A percentile compares a stretch with the other conserved stretches of the same genome.
phyloP scores from a whole-genome alignment of 2,797 vertebrate genomes.

The Protosalanx chinensis region DNA sequence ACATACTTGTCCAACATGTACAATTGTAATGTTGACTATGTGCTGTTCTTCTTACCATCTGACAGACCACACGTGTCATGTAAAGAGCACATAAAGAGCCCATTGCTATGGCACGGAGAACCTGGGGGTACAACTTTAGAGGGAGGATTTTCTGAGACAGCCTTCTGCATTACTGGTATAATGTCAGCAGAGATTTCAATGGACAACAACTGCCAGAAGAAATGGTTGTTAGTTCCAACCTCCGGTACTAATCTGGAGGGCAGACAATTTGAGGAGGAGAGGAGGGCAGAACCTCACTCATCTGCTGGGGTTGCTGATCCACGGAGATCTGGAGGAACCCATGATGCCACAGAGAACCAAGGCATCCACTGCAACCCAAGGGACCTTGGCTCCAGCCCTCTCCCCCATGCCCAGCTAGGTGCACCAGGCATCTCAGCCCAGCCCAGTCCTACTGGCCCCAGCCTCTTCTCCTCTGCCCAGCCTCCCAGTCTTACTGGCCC shows the following conservation, averaged over 20 bases:
- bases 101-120: background rate
- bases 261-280: background rate
- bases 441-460: too few relatives aligned
- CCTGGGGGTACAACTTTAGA: background rate
- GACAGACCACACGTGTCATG: background rate
- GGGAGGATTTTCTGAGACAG: background rate
- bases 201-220: conserved; percentile 12
- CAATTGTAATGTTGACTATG: background rate
- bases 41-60: background rate
- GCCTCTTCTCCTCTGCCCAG: too few relatives aligned
- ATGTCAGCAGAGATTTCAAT: conserved; percentile 24
- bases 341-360: background rate
- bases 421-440: too few relatives aligned
- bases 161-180: background rate
- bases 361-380: background rate
- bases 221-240: conserved; percentile 1
- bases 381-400: background rate
- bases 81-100: background rate
- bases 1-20: too few relatives aligned
- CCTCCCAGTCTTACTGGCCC: too few relatives aligned
- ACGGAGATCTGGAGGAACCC: background rate
- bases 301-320: background rate
- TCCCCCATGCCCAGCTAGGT: background rate
- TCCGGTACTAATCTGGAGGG: background rate
- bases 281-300: background rate